These are phyloP conservation scores for Hydroisotoma schaefferi DNA, from an alignment of 2,888 invertebrate species.

Conservation along the genomic window DNA sequence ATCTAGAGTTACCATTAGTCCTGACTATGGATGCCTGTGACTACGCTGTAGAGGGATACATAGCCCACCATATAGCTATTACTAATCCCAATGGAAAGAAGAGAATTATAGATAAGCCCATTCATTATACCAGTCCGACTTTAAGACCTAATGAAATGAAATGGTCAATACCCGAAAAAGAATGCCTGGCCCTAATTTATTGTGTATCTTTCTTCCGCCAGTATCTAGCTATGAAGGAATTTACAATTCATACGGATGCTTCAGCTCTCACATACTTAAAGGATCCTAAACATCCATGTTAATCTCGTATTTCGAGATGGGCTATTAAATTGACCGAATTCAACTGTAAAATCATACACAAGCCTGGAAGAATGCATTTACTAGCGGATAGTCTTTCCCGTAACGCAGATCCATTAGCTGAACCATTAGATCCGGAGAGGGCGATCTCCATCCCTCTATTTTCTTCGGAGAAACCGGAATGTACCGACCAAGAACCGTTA, in stretches of 20 bases:
- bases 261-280: slow-evolving; percentile 9
- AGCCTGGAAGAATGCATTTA: not conserved
- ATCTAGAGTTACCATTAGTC: not conserved
- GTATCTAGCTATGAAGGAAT: slow-evolving; percentile 2
- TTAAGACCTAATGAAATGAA: not conserved
- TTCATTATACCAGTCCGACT: slow-evolving; percentile 8
- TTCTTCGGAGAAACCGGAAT: too few species aligned
- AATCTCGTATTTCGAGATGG: slow-evolving; percentile 12
- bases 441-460: not conserved
- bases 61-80: not conserved
- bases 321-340: slow-evolving; percentile 10
- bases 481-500: too few species aligned
- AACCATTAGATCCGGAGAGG: not conserved
- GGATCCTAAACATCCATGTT: not conserved
- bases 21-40: not conserved
- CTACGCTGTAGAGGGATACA: not conserved
- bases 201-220: not conserved
- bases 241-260: slow-evolving; percentile 7
- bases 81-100: not conserved
- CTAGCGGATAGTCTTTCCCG: not conserved
- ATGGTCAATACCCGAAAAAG: slow-evolving; percentile 9
- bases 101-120: slow-evolving; percentile 1
- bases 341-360: slow-evolving; percentile 3
- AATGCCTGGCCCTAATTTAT: slow-evolving; percentile 10
- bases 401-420: slow-evolving; percentile 9